These are phyloP conservation scores for Spondyliosoma cantharus DNA, from an alignment of 2,797 vertebrate genomes.

Conservation along the genomic window DNA sequence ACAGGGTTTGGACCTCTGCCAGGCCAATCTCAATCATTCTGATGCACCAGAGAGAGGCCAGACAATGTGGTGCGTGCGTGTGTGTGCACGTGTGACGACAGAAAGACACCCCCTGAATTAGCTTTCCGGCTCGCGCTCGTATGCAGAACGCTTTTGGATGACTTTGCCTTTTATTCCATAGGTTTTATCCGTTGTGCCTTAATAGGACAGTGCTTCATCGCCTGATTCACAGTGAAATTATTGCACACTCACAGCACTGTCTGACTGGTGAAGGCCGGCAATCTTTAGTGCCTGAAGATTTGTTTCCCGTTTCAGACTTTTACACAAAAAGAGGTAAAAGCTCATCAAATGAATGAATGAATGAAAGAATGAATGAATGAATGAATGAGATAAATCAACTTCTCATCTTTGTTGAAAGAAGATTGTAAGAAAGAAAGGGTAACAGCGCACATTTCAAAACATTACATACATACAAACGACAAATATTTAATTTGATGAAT, in stretches of 20 bases:
- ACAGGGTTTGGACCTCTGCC: slow-evolving; percentile 83
- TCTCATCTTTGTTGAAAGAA: not conserved
- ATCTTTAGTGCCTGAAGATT: slow-evolving; percentile 10
- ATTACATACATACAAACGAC: slow-evolving; percentile 9
- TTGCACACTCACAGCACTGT: not conserved
- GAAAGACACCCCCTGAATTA: slow-evolving; percentile 29
- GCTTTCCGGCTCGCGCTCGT: not conserved
- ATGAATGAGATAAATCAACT: slow-evolving; percentile 13
- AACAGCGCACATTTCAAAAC: slow-evolving; percentile 18
- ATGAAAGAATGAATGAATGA: not conserved
- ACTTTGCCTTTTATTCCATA: slow-evolving; percentile 10
- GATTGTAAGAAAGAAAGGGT: no score
- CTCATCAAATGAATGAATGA: not conserved
- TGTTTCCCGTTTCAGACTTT: not conserved
- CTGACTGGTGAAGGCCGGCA: not conserved
- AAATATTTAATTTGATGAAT: not conserved
- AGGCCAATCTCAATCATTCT: slow-evolving; percentile 79
- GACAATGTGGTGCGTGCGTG: slow-evolving; percentile 1
- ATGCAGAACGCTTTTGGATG: not conserved
- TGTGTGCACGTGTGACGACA: slow-evolving; percentile 14
- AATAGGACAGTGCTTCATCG: not conserved
- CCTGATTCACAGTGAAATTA: not conserved
- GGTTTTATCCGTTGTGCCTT: not conserved
- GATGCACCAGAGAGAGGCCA: slow-evolving; percentile 51
- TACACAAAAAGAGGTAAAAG: not conserved